A percentile compares a stretch with the other conserved stretches of the same genome.
Evolutionary conservation across 2,113 vertebrate species (phyloP).

Genomic region (Tachycineta bicolor): DNA sequence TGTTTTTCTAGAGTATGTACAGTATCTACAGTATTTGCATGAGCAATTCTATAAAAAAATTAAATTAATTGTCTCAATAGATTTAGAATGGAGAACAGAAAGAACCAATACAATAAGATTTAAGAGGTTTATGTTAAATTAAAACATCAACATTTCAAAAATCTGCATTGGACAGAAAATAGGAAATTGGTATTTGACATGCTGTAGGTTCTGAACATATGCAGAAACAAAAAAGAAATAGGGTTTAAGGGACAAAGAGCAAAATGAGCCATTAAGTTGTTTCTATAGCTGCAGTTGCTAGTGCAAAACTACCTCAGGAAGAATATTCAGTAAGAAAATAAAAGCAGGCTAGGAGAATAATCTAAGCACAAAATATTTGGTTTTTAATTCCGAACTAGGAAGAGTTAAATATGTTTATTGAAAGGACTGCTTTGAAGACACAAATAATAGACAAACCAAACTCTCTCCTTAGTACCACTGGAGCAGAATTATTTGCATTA

Average conservation of each 20-base stretch:
- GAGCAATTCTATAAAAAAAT: background rate
- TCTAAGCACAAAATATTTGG: background rate
- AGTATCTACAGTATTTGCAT: background rate
- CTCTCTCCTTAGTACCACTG: background rate
- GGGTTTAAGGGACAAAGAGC: background rate
- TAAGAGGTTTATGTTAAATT: background rate
- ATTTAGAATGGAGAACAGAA: background rate
- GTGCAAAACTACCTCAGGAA: background rate
- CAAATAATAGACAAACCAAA: background rate
- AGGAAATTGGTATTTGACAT: background rate
- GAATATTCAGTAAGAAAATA: background rate
- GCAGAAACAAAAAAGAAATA: background rate
- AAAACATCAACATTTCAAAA: background rate
- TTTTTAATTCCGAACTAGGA: background rate
- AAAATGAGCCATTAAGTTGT: background rate
- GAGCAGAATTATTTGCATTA: background rate
- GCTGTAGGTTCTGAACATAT: background rate
- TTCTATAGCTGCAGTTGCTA: background rate
- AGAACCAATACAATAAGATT: background rate
- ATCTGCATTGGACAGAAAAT: background rate
- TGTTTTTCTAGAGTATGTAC: background rate
- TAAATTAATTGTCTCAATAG: background rate
- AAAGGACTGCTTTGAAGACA: background rate
- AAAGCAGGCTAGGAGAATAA: background rate
- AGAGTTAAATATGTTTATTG: background rate